A percentile compares a stretch with the other conserved stretches of the same genome.
These are phyloP conservation scores for Ptychobarbus kaznakovi DNA, from an alignment of 2,797 vertebrate genomes.

Conservation along the genomic window DNA sequence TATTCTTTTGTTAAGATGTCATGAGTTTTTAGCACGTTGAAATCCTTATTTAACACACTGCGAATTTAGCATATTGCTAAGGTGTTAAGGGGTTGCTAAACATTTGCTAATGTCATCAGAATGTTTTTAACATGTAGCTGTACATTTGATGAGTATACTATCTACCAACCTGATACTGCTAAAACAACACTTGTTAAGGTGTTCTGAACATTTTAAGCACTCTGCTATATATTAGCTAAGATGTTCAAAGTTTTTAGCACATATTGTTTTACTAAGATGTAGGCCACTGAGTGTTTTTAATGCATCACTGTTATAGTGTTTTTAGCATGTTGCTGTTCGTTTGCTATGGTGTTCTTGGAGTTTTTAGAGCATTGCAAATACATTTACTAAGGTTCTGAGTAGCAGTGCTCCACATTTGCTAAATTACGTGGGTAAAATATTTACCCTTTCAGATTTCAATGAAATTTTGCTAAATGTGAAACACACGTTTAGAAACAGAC, in stretches of 20 bases:
- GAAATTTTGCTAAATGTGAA: not conserved
- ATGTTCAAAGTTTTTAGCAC: not conserved
- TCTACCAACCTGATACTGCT: not conserved
- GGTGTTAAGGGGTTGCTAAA: not conserved
- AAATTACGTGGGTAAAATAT: not conserved
- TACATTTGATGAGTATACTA: not conserved
- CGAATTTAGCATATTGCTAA: not conserved
- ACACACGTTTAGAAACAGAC: not conserved
- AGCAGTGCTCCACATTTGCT: not conserved
- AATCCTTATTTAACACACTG: not conserved
- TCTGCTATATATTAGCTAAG: not conserved
- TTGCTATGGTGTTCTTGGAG: not conserved
- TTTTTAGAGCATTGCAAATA: not conserved
- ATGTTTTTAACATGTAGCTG: not conserved
- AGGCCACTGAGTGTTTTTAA: not conserved
- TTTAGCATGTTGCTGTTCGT: not conserved
- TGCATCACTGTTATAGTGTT: not conserved
- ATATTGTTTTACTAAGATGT: not conserved
- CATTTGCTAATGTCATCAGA: not conserved
- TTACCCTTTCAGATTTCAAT: not conserved
- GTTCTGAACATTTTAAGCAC: not conserved
- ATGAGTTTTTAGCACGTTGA: not conserved
- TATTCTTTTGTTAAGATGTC: not conserved
- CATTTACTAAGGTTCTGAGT: not conserved
- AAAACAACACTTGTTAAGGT: not conserved